Base-by-base conservation (phyloP, 1,140 invertebrate genomes). In the Sinonovacula constricta region DNA sequence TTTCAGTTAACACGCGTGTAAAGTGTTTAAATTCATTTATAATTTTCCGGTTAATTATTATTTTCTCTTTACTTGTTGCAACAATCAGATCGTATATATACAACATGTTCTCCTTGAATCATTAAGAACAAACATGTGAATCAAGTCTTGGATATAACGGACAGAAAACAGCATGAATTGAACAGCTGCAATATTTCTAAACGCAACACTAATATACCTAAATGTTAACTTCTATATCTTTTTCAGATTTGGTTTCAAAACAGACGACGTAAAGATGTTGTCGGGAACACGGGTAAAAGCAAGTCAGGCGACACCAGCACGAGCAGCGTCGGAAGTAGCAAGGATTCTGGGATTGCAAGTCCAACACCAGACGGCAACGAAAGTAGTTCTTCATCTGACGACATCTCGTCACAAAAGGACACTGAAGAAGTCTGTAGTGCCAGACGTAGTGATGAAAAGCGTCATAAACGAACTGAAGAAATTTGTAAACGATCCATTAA, bases 191-290 rank as follows among this genome's bases (percentile, higher is more conserved):
- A n/a, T n/a, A n/a, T n/a, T n/a, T n/a, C n/a, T n/a, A n/a, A n/a
- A n/a, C n/a, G n/a, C n/a, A n/a, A n/a, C n/a, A n/a, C n/a, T n/a
- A n/a, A n/a, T n/a, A n/a, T n/a, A n/a, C n/a, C n/a, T n/a, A n/a
- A n/a, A n/a, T n/a, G n/a, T n/a, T n/a, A n/a, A n/a, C 14, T 53
- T 63, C 14, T 45, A 33, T 79, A 59, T 33, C 57, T 53, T 39
- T 79, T 80, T 28, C 80, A 90, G 88, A 87, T 89, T 39, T 90
- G 88, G 88, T 90, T 90, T 65, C 88, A 90, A 81, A 90, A 90
- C 66, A 74, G 88, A 56, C 59, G 88, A 57, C 57, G 88, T 34
- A 90, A 90, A 76, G 88, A 90, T 76, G 88, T 90, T 0, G 83
- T 89, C 1, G 74, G 81, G 0, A 85, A 81, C 26, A 28, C 33